These are phyloP conservation scores for Helicoverpa assulta DNA, from an alignment of 2,888 invertebrate species.

Conservation along the genomic window DNA sequence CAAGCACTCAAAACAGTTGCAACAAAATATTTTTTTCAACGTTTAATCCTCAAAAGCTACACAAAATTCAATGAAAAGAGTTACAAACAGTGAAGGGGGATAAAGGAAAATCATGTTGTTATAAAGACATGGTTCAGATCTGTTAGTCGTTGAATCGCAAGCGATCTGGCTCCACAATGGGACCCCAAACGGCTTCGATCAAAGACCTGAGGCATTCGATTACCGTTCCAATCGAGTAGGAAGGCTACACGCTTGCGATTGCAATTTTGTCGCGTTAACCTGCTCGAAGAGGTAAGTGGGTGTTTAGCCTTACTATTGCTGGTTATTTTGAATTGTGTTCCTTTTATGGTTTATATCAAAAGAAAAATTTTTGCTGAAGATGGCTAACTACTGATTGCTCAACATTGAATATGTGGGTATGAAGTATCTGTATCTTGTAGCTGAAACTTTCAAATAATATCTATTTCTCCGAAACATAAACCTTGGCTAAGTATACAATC, in stretches of 20 bases:
- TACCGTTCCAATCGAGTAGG: constrained; percentile 41
- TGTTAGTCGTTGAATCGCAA: constrained; percentile 41
- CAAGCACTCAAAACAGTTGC: no score
- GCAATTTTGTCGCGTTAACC: constrained; percentile 1
- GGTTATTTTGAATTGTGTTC: no score
- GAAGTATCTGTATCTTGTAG: no score
- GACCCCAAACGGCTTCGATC: constrained; percentile 52
- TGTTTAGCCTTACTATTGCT: not conserved
- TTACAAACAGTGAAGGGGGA: constrained; percentile 2
- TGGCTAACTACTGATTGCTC: no score
- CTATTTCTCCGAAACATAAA: no score
- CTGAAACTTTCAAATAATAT: no score
- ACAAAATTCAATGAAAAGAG: constrained; percentile 21
- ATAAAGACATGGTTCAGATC: constrained; percentile 45
- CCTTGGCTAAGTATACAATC: no score
- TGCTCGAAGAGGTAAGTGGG: not conserved
- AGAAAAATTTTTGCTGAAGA: no score
- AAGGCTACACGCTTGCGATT: constrained; percentile 30
- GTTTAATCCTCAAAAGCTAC: not conserved
- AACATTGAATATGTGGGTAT: no score
- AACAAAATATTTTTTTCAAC: no score
- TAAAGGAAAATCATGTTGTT: constrained; percentile 12
- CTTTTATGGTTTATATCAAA: no score
- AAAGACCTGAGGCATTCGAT: constrained; percentile 60
- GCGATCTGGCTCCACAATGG: constrained; percentile 55